A percentile compares a stretch with the other conserved stretches of the same genome.
Conservation (phyloP, 2,888 invertebrate genomes). For the Pheosia gnoma region DNA sequence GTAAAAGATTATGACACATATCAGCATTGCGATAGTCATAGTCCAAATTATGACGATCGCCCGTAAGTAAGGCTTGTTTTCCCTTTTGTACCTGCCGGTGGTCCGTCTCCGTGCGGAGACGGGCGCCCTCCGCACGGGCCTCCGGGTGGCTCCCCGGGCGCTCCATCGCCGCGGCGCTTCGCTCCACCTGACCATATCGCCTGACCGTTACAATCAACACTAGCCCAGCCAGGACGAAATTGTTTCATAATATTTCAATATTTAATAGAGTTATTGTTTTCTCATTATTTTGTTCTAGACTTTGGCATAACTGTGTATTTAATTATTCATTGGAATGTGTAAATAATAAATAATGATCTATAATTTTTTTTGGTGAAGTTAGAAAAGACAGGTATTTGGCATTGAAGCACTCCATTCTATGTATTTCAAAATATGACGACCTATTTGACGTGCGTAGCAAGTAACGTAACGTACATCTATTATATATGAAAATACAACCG, state of each 20-base stretch:
- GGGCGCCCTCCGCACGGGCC: slow-evolving; percentile 82
- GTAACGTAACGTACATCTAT: no score
- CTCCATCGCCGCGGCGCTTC: slow-evolving; percentile 80
- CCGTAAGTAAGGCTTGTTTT: slow-evolving; percentile 11
- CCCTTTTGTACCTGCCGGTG: slow-evolving; percentile 83
- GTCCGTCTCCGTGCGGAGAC: slow-evolving; percentile 84
- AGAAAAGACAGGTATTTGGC: no score
- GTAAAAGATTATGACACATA: neutral
- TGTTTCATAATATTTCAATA: neutral
- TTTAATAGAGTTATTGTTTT: no score
- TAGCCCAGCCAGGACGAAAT: neutral
- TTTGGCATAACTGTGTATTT: no score
- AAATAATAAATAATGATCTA: no score
- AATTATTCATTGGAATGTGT: no score
- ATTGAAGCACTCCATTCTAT: no score
- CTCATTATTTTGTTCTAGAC: no score
- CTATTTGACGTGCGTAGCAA: no score
- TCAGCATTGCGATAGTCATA: neutral
- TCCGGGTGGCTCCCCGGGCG: slow-evolving; percentile 71
- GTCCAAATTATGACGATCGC: neutral
- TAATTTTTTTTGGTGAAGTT: no score
- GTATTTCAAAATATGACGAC: no score
- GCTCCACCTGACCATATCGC: slow-evolving; percentile 68
- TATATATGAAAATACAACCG: no score
- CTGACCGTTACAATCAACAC: slow-evolving; percentile 23